Percentiles rank a stretch among this genome's conserved stretches.
Conservation (phyloP, 2,888 invertebrate species). For the Sphaeridia pumilis region DNA sequence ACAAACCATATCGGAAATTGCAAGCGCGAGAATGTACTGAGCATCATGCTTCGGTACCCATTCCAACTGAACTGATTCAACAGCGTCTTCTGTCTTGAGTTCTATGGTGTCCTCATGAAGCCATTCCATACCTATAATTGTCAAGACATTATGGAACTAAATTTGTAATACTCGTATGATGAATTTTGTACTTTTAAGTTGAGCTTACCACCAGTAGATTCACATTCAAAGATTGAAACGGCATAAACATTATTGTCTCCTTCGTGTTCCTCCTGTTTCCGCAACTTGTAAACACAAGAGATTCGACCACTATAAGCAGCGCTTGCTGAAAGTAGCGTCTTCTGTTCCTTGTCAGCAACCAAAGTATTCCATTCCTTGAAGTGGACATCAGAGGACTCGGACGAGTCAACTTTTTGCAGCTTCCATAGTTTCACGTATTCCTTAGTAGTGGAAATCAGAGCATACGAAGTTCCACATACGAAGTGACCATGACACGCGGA, state of each 20-base stretch:
- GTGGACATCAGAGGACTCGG: constrained; percentile 16
- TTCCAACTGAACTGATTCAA: constrained; percentile 66
- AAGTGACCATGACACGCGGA: constrained; percentile 36
- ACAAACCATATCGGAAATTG: constrained; percentile 68
- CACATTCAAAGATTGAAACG: constrained; percentile 97
- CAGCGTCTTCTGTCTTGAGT: constrained; percentile 49
- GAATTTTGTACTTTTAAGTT: neutral
- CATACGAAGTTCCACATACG: constrained; percentile 35
- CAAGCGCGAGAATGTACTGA: constrained; percentile 91
- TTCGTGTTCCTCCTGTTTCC: constrained; percentile 10
- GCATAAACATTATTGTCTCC: constrained; percentile 28
- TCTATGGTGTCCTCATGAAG: constrained; percentile 90
- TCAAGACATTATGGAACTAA: too few species aligned
- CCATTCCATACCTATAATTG: constrained; percentile 57
- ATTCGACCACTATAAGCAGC: constrained; percentile 96
- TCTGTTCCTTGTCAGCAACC: constrained; percentile 18
- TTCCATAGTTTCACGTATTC: constrained; percentile 35
- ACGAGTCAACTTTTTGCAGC: constrained; percentile 18
- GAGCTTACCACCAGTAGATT: constrained; percentile 81
- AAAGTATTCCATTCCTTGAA: constrained; percentile 33
- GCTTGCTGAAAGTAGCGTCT: constrained; percentile 69
- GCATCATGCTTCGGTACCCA: constrained; percentile 99
- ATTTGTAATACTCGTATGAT: neutral
- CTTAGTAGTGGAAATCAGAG: constrained; percentile 31
- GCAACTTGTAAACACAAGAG: constrained; percentile 89